Conservation (phyloP, 23 tunicate genomes). For the Halocynthia aurantium region DNA sequence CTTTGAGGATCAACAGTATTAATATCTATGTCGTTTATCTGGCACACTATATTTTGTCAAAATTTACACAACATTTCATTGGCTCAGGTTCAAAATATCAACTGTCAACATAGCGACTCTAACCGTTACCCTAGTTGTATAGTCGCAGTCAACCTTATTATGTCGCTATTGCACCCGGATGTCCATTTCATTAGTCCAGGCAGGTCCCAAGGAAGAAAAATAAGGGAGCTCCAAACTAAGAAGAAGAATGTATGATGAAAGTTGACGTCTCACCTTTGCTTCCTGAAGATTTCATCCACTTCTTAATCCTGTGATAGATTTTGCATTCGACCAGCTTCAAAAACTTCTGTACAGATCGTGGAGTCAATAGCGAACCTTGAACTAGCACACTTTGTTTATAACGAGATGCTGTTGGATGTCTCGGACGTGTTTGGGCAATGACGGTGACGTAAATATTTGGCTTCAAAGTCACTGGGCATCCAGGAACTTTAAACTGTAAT, state of each 20-base stretch:
- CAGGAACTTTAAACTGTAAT: conserved; percentile 15
- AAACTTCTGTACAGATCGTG: background rate
- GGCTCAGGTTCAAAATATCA: background rate
- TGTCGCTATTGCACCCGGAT: no score
- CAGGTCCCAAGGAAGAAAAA: no score
- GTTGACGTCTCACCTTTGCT: no score
- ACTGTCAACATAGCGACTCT: background rate
- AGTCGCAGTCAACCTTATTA: no score
- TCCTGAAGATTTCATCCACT: background rate
- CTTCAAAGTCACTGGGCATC: conserved; percentile 1
- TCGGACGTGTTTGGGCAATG: conserved; percentile 53
- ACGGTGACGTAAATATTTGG: conserved; percentile 70
- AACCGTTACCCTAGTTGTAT: no score
- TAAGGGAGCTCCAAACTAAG: no score
- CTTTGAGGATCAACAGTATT: no score
- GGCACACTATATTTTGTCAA: no score
- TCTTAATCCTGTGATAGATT: conserved; percentile 1
- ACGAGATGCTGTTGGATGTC: conserved; percentile 34
- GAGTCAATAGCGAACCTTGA: conserved; percentile 62
- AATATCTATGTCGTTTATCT: no score
- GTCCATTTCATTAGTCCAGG: no score
- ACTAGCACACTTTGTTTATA: conserved; percentile 55
- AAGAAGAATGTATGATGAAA: no score
- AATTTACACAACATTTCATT: no score
- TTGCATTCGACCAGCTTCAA: conserved; percentile 12